phyloP scores from a whole-genome alignment of 92 coral and sea anemone genomes.

The Phymanthus crucifer region DNA sequence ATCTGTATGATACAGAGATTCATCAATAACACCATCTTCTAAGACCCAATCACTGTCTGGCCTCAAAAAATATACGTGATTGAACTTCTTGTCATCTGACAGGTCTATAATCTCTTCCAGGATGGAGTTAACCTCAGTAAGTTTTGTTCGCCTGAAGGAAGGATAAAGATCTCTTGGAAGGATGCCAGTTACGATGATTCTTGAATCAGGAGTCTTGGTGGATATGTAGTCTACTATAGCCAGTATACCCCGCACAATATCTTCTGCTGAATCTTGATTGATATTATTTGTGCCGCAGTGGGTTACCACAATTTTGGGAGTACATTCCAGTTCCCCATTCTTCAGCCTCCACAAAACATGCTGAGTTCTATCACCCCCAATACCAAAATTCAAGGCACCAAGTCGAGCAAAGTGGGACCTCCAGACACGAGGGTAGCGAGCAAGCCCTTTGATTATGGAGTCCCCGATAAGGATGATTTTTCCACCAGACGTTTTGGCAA shows the following conservation, averaged over 20 bases:
- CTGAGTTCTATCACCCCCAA: conserved; percentile 94
- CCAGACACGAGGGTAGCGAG: conserved; percentile 90
- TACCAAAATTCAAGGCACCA: conserved; percentile 83
- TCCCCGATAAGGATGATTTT: conserved; percentile 85
- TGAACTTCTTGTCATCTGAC: conserved; percentile 74
- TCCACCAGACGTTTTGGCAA: conserved; percentile 42
- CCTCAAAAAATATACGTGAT: conserved; percentile 73
- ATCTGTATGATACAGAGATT: conserved; percentile 76
- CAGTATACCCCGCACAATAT: conserved; percentile 83
- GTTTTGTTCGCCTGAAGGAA: conserved; percentile 56
- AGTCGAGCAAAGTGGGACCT: conserved; percentile 69
- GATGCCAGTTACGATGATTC: conserved; percentile 72
- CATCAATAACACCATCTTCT: conserved; percentile 73
- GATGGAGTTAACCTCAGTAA: conserved; percentile 68
- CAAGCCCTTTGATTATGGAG: conserved; percentile 87
- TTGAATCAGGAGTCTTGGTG: conserved; percentile 57
- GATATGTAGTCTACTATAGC: conserved; percentile 81
- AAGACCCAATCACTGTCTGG: conserved; percentile 90
- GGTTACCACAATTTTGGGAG: conserved; percentile 76
- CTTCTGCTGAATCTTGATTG: conserved; percentile 75
- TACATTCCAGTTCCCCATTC: conserved; percentile 84
- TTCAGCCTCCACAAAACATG: conserved; percentile 95
- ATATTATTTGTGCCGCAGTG: conserved; percentile 98
- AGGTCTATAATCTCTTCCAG: conserved; percentile 83
- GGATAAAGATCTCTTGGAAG: conserved; percentile 84